Evolutionary conservation across 2,797 vertebrate species (phyloP), one percentile per base, ranked within the genome.

Genomic region (Otus scops): DNA sequence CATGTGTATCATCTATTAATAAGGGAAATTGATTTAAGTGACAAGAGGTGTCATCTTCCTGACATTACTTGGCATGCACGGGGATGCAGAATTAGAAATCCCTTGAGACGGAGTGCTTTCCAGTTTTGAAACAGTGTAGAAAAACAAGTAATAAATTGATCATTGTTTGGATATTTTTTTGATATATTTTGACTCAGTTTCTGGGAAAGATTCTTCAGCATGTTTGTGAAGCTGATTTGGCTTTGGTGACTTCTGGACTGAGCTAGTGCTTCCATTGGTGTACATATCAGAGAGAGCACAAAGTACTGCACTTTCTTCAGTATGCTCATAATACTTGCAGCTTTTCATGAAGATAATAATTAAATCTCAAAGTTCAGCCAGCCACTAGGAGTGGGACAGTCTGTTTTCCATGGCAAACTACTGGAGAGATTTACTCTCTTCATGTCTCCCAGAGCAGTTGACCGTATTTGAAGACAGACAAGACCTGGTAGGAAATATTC

Each of bases 221-320:
- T 48, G 7, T 77, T 81, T 74, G 7, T 69, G 50, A 50, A 76
- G 30, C 18, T 41, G 5, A 4, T 59, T 80, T 89, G 36, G 24
- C 36, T 69, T 41, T 16, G 4, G 11, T 67, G 41, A 48, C 13
- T 89, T 47, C 39, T 36, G 22, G 36, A 56, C 5, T 57, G 54
- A 64, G 13, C 7, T 14, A 5, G 10, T 47, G 7, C 5, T 53
- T 67, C n/a, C 16, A 24, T 28, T 71, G 26, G 0, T 0, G 11
- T 48, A 27, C 6, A 4, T 11, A 4, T 2, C 21, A 11, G 64
- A 69, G 7, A 47, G 7, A 30, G 2, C 21, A 48, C 0, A 0
- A 84, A 84, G 9, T 9, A 13, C 2, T 6, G 30, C 28, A 13
- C 6, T 73, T 51, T 21, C 45, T 43, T 73, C 36, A 43, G 10